Evolutionary conservation across 1,140 invertebrate species (phyloP), one percentile per base, ranked within the genome.

Genomic region (Polypedilum pembai): DNA sequence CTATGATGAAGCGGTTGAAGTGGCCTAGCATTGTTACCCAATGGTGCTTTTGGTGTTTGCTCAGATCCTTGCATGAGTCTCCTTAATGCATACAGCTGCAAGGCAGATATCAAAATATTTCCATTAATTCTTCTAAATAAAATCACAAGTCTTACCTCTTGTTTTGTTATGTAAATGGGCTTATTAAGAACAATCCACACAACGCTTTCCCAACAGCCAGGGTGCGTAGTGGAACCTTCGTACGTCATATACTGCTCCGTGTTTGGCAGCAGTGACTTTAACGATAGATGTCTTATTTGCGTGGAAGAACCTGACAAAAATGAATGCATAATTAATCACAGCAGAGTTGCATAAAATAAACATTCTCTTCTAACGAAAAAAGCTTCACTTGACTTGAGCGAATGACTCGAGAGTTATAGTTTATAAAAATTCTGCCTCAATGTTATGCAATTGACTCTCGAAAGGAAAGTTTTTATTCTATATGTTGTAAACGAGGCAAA

Each of bases 141-240:
- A 17, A 4, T 40, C 17, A 20, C 17, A 41, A 21, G 41, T n/a
- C 21, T 83, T 81, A 94, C 92, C 88, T 94, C 92, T 83, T 94
- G 92, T 80, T 92, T 92, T 75, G 92, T 94, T 79, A 95, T 94
- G 85, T 98, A 98, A 81, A 98, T 94, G 72, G 95, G 96, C 84
- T 95, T 96, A 85, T 98, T 98, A 81, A 96, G 88, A 76, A 98
- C 92, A 77, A 98, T 89, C 95, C 96, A 98, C 45, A 96, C 94
- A 8, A 92, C 91, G 17, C 92, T 95, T 83, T 95, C 93, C 90
- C 93, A 94, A 83, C 93, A 95, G 21, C 92, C 93, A 3, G 96
- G 96, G 85, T 94, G 94, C 74, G 96, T 98, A 40, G 94, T 94
- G 73, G 94, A 96, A n/a, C 96, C 96, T 82, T 98, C 96, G 83